Base-by-base conservation (phyloP, 2,113 vertebrate species). In the Tetrao urogallus region DNA sequence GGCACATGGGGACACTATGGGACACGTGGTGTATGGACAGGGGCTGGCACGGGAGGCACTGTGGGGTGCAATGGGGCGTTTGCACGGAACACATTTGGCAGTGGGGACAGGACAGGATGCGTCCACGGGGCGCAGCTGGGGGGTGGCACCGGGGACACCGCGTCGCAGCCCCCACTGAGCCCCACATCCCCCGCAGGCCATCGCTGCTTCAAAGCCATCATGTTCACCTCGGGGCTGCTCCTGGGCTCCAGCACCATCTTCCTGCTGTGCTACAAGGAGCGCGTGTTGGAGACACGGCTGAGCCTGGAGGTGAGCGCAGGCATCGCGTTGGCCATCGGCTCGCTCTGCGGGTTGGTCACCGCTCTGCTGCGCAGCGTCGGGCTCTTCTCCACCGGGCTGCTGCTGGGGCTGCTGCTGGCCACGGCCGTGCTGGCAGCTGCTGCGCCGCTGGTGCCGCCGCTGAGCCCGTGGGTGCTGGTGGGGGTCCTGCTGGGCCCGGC, bases 151-250 rank as follows among this genome's bases (percentile, higher is more conserved):
- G 52, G 47, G 61, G 45, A 18, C 45, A 50, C 40, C 32, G 20
- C 7, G 7, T 9, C 21, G 9, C 30, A 27, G 57, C 88, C 27
- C 48, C 47, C 32, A 47, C 63, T 81, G 56, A 90, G 73, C 32
- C 65, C 92, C 89, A 50, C 10, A 12, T 48, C 17, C 19, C 34
- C 24, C 21, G 3, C 61, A 98, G 99, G 99, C 77, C 99, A 99
- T 87, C 98, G 98, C 94, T 99, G 98, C 95, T 99, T 99, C 98
- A 99, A 98, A 95, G 98, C 98, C 28, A 97, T 98, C 89, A 98
- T 99, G 98, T 99, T 99, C 97, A 98, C 99, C 52, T 99, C 98
- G 0, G 98, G 98, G 34, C 98, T 99, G 92, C 98, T 99, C 94
- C 98, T 98, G 5, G 98, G 98, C 93, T 98, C 98, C 1, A 94